phyloP scores from a whole-genome alignment of 2,113 vertebrate species.

The Oreochromis aureus region DNA sequence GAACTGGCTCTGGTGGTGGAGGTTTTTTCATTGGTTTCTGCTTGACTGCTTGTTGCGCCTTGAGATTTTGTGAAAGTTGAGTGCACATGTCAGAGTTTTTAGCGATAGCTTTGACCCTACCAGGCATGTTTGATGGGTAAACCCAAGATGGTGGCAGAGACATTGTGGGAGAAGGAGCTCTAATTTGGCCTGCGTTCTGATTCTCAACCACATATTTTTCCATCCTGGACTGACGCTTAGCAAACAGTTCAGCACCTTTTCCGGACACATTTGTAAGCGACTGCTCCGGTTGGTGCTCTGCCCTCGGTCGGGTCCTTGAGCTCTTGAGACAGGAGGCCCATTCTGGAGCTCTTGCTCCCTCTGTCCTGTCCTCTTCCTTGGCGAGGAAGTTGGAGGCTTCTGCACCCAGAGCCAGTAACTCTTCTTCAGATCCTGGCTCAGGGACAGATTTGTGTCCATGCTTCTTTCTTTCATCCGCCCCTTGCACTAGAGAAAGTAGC shows the following conservation, averaged over 20 bases:
- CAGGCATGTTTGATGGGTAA: slow-evolving; percentile 79
- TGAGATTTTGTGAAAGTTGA: slow-evolving; percentile 63
- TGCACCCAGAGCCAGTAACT: slow-evolving; percentile 88
- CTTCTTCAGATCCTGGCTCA: slow-evolving; percentile 78
- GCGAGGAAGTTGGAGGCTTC: slow-evolving; percentile 90
- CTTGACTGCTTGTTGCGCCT: slow-evolving; percentile 65
- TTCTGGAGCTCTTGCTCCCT: slow-evolving; percentile 66
- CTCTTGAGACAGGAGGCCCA: slow-evolving; percentile 93
- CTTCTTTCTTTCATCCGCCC: slow-evolving; percentile 82
- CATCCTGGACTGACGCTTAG: slow-evolving; percentile 91
- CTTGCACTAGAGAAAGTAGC: slow-evolving; percentile 90
- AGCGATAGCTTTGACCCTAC: slow-evolving; percentile 74
- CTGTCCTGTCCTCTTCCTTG: slow-evolving; percentile 52
- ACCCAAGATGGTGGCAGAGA: slow-evolving; percentile 96
- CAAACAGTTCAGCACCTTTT: slow-evolving; percentile 91
- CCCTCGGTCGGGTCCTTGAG: slow-evolving; percentile 79
- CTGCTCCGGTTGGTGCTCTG: slow-evolving; percentile 80
- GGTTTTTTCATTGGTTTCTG: slow-evolving; percentile 50
- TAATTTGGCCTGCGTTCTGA: slow-evolving; percentile 60
- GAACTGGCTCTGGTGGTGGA: slow-evolving; percentile 37
- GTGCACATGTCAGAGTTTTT: slow-evolving; percentile 71
- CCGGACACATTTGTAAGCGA: slow-evolving; percentile 84
- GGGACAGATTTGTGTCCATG: slow-evolving; percentile 75
- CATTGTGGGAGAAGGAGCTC: slow-evolving; percentile 89
- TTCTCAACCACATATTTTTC: slow-evolving; percentile 87